Evolutionary conservation across 2,888 invertebrate genomes (phyloP).

Genomic region (Agrochola lota): DNA sequence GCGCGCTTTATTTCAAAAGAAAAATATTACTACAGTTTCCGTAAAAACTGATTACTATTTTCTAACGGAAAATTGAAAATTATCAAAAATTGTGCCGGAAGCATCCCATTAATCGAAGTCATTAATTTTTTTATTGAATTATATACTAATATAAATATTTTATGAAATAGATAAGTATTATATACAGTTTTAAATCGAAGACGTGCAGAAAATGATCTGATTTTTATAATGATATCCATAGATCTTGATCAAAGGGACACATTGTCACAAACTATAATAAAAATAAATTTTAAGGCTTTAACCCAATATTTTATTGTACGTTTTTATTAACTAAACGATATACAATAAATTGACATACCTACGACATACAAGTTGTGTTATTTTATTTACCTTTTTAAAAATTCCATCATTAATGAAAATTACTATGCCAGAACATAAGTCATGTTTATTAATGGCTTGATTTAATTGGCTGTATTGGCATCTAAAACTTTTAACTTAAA

Average conservation of each 20-base stretch:
- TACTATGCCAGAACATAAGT: neutral
- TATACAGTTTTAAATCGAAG: slow-evolving; percentile 65
- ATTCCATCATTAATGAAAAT: neutral
- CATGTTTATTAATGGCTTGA: neutral
- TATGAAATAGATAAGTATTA: slow-evolving; percentile 67
- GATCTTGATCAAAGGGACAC: slow-evolving; percentile 73
- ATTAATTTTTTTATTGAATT: slow-evolving; percentile 72
- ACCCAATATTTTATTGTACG: slow-evolving; percentile 84
- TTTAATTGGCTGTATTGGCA: neutral
- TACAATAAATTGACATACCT: slow-evolving; percentile 84
- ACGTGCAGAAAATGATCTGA: slow-evolving; percentile 81
- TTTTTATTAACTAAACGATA: slow-evolving; percentile 86
- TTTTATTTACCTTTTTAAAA: slow-evolving; percentile 34
- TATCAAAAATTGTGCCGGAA: slow-evolving; percentile 55
- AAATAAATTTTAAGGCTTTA: slow-evolving; percentile 74
- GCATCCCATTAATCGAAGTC: slow-evolving; percentile 74
- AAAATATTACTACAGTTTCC: slow-evolving; percentile 35
- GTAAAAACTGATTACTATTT: neutral
- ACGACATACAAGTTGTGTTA: slow-evolving; percentile 65
- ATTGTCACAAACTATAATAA: slow-evolving; percentile 71
- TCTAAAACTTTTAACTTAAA: neutral
- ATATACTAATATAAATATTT: slow-evolving; percentile 67
- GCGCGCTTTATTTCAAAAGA: slow-evolving; percentile 52
- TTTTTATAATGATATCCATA: slow-evolving; percentile 73
- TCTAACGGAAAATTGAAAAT: slow-evolving; percentile 32